Conservation (phyloP, 2,113 vertebrate species). For the Castor canadensis region DNA sequence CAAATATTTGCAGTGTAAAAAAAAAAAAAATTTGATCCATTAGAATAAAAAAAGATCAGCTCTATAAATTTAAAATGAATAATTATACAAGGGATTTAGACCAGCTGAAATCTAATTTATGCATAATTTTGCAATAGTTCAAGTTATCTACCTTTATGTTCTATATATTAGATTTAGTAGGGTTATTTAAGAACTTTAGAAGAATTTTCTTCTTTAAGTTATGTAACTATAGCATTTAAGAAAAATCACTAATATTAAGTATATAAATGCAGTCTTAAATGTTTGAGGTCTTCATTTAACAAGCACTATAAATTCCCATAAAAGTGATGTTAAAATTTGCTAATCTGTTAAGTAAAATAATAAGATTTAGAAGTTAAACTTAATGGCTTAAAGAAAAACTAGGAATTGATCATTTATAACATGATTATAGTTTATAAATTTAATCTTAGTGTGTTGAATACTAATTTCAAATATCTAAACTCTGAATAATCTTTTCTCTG, state of each 20-base stretch:
- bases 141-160: neutral
- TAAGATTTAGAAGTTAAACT: slow-evolving; percentile 46
- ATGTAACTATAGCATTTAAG: neutral
- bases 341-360: neutral
- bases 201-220: slow-evolving; percentile 7
- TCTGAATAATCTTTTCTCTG: slow-evolving; percentile 1
- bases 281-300: neutral
- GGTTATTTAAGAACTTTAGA: neutral
- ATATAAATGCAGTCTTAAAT: neutral
- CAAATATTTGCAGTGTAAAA: neutral
- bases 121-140: neutral
- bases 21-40: neutral
- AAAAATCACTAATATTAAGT: neutral
- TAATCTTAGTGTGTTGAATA: neutral
- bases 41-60: neutral
- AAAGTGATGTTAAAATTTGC: neutral
- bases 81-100: neutral
- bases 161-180: neutral
- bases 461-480: slow-evolving; percentile 19
- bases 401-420: neutral
- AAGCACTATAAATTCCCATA: neutral
- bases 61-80: neutral
- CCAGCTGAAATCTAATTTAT: slow-evolving; percentile 8
- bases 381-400: neutral
- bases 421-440: neutral